Base-by-base conservation (phyloP, 2,113 vertebrate species). In the Thymallus thymallus region DNA sequence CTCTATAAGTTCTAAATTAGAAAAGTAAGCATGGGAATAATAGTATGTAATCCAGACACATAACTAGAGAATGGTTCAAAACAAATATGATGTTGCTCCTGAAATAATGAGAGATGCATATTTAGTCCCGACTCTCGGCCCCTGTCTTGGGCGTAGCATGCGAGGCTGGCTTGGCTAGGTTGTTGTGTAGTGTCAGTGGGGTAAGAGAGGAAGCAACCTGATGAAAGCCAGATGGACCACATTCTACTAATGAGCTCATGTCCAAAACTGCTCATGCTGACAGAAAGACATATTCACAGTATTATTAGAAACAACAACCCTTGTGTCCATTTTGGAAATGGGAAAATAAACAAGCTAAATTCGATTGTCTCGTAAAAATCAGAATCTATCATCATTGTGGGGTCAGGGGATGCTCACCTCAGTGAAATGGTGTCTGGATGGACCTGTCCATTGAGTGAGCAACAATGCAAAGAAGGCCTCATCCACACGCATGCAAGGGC, bases 1-100 rank as follows among this genome's bases (percentile, higher is more conserved):
- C n/a, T n/a, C n/a, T 58, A 16, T 16, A 69, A 72, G 69, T 22
- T 69, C 29, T 75, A 66, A 68, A 71, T 74, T 46, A 58, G 72
- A 26, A 58, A 69, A 45, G 35, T 76, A 26, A 63, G 65, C 45
- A 69, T 0, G 35, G 46, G 29, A 30, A 45, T 58, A 45, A 71
- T 26, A 26, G 22, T 1, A 70, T 3, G n/a, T 48, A 45, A 45
- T 70, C 29, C 46, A 71, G 69, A 76, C 69, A 71, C 23, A 67
- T 32, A 26, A 45, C 29, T 30, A 66, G 69, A 58, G 61, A 71
- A 71, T 16, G 29, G 30, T 71, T 71, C 22, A 71, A 67, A 32
- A 67, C 30, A 76, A 71, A 55, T 55, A 65, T 20, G 18, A 20
- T 56, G 46, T 6, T 24, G 12, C 45, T 76, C 69, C 51, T 60